These are phyloP conservation scores for Apamea monoglypha DNA, from an alignment of 2,888 invertebrate genomes.

Conservation along the genomic window DNA sequence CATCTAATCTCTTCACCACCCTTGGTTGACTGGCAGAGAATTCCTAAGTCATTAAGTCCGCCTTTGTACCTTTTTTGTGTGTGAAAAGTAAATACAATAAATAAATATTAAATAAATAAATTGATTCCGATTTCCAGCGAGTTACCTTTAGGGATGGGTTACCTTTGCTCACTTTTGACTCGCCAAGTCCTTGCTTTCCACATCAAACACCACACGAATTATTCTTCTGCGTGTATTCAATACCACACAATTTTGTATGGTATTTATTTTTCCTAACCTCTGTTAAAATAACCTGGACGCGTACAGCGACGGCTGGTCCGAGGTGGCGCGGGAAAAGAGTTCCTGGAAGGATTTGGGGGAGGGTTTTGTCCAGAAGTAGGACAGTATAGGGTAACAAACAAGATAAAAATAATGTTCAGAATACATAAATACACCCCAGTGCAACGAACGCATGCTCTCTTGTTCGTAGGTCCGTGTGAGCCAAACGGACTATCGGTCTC, in stretches of 20 bases:
- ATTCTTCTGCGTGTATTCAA: not conserved
- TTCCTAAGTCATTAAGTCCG: too few species aligned
- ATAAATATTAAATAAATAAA: not conserved
- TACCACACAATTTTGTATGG: not conserved
- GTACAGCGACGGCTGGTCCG: too few species aligned
- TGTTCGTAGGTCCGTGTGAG: conserved; percentile 1
- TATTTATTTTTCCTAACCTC: not conserved
- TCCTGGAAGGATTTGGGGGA: too few species aligned
- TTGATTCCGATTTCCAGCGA: not conserved
- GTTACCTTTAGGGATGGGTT: not conserved
- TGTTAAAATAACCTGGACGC: not conserved
- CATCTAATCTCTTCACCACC: too few species aligned
- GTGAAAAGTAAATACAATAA: too few species aligned
- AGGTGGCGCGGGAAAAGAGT: too few species aligned
- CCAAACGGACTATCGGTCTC: not conserved
- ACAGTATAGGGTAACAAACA: too few species aligned
- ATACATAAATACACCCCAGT: not conserved
- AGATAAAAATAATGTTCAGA: not conserved
- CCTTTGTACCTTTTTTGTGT: too few species aligned
- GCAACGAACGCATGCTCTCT: not conserved
- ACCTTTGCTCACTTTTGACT: not conserved
- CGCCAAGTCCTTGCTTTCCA: not conserved
- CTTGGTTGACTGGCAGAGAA: too few species aligned
- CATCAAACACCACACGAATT: not conserved
- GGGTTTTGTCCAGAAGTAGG: too few species aligned